Percentiles rank a stretch among this genome's conserved stretches.
phyloP scores from a whole-genome alignment of 2,113 vertebrate species.

The Piaya cayana region DNA sequence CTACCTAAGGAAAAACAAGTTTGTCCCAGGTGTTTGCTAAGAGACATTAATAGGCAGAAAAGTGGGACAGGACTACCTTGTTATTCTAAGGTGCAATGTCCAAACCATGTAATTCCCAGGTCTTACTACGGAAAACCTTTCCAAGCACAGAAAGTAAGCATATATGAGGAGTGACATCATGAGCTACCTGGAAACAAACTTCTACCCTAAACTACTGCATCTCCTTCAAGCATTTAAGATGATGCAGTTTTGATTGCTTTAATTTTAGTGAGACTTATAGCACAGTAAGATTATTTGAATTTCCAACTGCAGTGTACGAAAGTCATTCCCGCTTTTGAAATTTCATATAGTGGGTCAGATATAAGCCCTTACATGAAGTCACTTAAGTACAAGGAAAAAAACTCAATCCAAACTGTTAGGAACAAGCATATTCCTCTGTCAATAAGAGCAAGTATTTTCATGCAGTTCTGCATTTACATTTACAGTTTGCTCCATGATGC shows the following conservation, averaged over 20 bases:
- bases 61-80: accelerated
- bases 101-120: background rate
- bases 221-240: background rate
- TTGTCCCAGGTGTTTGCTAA: background rate
- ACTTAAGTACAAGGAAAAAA: background rate
- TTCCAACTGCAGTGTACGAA: background rate
- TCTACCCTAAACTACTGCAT: background rate
- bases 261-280: background rate
- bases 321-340: background rate
- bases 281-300: background rate
- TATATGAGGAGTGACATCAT: accelerated
- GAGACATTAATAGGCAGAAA: background rate
- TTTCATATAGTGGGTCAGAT: accelerated
- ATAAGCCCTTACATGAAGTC: background rate
- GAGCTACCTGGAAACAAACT: background rate
- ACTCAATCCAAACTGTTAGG: background rate
- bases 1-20: accelerated
- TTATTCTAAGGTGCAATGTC: accelerated
- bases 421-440: background rate
- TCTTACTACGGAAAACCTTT: background rate
- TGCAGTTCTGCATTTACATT: background rate
- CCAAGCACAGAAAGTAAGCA: background rate
- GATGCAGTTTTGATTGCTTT: background rate
- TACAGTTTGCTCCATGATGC: background rate
- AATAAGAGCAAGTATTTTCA: background rate